phyloP scores from a whole-genome alignment of 2,797 vertebrate species.

The Etheostoma nigrum region DNA sequence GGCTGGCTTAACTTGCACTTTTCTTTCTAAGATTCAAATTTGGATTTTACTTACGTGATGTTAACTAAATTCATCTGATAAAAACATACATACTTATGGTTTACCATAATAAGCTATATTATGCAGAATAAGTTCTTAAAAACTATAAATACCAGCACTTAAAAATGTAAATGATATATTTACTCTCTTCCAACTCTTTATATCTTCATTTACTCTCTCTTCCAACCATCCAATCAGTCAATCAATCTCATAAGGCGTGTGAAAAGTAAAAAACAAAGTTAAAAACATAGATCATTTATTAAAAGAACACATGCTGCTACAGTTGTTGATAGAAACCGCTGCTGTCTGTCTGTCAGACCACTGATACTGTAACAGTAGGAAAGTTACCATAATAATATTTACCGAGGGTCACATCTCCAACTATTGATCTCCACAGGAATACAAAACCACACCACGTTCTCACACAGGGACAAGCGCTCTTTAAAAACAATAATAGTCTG shows the following conservation, averaged over 20 bases:
- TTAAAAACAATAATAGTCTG: constrained; percentile 4
- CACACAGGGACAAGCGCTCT: constrained; percentile 25
- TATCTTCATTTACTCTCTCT: not conserved
- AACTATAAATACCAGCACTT: no score
- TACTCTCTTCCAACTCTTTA: not conserved
- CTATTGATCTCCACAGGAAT: constrained; percentile 35
- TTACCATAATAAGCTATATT: no score
- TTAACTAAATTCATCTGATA: no score
- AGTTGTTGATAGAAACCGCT: constrained; percentile 55
- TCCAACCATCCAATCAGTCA: not conserved
- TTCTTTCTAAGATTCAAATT: no score
- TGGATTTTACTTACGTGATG: no score
- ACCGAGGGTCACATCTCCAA: constrained; percentile 22
- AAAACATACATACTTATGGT: no score
- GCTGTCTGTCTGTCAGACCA: constrained; percentile 19
- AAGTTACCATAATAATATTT: constrained; percentile 24
- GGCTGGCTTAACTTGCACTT: no score
- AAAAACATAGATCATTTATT: constrained; percentile 78
- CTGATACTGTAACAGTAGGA: constrained; percentile 43
- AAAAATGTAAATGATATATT: no score
- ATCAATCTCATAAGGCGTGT: no score
- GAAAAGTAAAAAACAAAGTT: not conserved
- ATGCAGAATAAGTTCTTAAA: no score
- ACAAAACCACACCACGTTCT: constrained; percentile 44
- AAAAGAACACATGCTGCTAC: constrained; percentile 75